A percentile compares a stretch with the other conserved stretches of the same genome.
These are phyloP conservation scores for Hofmannophila pseudospretella DNA, from an alignment of 2,888 invertebrate genomes.

Conservation along the genomic window DNA sequence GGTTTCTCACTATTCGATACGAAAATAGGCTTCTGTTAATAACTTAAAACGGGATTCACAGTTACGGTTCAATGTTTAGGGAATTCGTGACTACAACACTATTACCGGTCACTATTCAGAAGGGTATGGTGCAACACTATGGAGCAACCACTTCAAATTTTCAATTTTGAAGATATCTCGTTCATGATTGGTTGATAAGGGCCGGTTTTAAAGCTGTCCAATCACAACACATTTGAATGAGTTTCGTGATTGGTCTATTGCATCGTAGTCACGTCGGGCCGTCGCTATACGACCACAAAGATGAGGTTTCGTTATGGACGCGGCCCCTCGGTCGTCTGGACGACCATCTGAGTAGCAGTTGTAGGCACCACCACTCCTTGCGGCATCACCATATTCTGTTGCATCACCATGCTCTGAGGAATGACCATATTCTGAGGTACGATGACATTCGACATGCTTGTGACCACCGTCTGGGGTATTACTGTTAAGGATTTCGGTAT, in stretches of 20 bases:
- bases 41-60: conserved; percentile 22
- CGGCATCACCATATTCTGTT: conserved; percentile 10
- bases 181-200: too few relatives aligned
- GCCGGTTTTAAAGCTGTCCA: too few relatives aligned
- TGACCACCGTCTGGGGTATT: conserved; percentile 79
- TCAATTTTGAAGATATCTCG: too few relatives aligned
- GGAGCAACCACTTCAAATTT: not conserved
- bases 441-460: conserved; percentile 12
- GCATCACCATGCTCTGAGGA: conserved; percentile 19
- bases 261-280: conserved; percentile 23
- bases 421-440: conserved; percentile 1
- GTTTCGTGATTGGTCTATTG: conserved; percentile 1
- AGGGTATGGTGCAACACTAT: too few relatives aligned
- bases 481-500: conserved; percentile 90
- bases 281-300: conserved; percentile 50
- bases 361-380: not conserved
- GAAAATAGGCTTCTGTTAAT: conserved; percentile 21
- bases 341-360: conserved; percentile 15
- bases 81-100: conserved; percentile 9
- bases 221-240: too few relatives aligned
- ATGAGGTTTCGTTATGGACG: conserved; percentile 63
- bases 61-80: conserved; percentile 1
- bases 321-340: conserved; percentile 21
- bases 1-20: conserved; percentile 23
- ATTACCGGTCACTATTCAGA: too few relatives aligned